Evolutionary conservation across 2,113 vertebrate genomes (phyloP), one percentile per base, ranked within the genome.

Genomic region (Ophthalmolycus amberensis): DNA sequence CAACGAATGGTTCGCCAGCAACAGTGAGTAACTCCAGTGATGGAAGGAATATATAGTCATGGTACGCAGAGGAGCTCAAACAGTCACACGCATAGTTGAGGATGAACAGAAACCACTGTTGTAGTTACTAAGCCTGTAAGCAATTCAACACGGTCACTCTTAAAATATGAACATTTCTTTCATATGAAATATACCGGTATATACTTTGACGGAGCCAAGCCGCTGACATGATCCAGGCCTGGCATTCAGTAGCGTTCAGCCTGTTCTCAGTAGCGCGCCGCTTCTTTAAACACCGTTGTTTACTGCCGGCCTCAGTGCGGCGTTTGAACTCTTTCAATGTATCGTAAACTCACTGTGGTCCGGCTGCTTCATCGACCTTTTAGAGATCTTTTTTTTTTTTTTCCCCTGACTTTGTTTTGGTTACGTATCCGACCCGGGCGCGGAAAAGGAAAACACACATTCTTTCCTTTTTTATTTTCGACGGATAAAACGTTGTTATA

Each of bases 1-100:
- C 92, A 98, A 99, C 0, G 98, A 99, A 95, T 99, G 98, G 98
- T 96, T 99, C 75, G 98, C 98, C 88, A 99, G 97, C 96, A 99
- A 99, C 93, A 98, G 98, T 99, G 91, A 95, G 97, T 97, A 16
- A 25, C 76, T 68, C 1, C 50, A 9, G 25, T 34, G 10, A 34
- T 18, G 14, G 18, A 38, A 71, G 6, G 11, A 38, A 71, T 9
- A 50, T n/a, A 3, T n/a, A 1, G 46, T 16, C 2, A 9, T 0
- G 42, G 18, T n/a, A 18, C 29, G 32, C 20, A 16, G 9, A 65
- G 29, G 1, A 42, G 25, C 48, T 11, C 29, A 38, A 20, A 52
- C 16, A n/a, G 66, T 11, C 15, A 0, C 5, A 7, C 56, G 27
- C 44, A 25, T 1, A 22, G 5, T n/a, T 44, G 11, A 46, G 27